Evolutionary conservation across 2,888 invertebrate genomes (phyloP), one percentile per base, ranked within the genome.

Genomic region (Hirtodrosophila confusa): DNA sequence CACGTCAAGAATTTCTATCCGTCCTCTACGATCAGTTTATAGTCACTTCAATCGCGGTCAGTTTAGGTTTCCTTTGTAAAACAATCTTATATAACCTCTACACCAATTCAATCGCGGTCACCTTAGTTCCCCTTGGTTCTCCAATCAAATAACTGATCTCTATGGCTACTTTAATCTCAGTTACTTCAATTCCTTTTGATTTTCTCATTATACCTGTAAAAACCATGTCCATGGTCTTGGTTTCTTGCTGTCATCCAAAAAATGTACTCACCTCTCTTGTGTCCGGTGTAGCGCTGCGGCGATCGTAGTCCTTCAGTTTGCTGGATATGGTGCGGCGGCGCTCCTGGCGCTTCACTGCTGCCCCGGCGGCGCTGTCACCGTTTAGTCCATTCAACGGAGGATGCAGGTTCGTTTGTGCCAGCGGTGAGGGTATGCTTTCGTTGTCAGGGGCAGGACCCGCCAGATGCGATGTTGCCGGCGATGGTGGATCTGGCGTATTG

Each of bases 401-500:
- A 77, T 40, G 69, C 27, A 29, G 5, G 37, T 48, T 86, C 80
- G 49, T 83, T 79, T 90, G 90, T 9, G 89, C 88, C 51, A 86
- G 71, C 27, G 91, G 92, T 27, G 91, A 91, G 33, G 92, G 90
- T 63, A 91, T 90, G 49, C 91, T 91, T 87, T 92, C 92, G 60
- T 90, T 90, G 78, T 92, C 92, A 17, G 82, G 87, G 6, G 27
- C 0, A 1, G 74, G 54, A 23, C 64, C 88, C 33, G 78, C 79
- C 43, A 90, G 78, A 63, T 89, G 89, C 31, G 91, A 88, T 4
- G 90, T 89, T 2, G 94, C 91, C 3, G 94, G 95, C 48, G 94
- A 94, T 91, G 94, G 93, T 29, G 94, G 94, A 92, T 95, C 95
- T 80, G 95, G 95, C n/a, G 95, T 95, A 89, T 95, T 95, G 44